Evolutionary conservation across 2,888 invertebrate genomes (phyloP), one percentile per base, ranked within the genome.

Genomic region (Lottia scabra): DNA sequence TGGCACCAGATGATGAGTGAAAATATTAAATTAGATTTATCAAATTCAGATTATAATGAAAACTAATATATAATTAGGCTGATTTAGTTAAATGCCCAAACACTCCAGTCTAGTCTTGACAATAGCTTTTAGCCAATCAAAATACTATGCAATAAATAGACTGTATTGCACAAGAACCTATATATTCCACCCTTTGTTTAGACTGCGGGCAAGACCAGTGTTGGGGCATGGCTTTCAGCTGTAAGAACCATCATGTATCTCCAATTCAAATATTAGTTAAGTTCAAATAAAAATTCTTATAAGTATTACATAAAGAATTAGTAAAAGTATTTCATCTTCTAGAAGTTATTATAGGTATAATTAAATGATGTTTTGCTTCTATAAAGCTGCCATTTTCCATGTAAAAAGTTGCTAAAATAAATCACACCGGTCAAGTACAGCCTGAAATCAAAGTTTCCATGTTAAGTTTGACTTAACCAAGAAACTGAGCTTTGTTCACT

Each of bases 111-210:
- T 56, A 56, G 19, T 19, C 23, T 69, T 69, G 63, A 63, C 46
- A 69, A 63, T 63, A 69, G 68, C 68, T 69, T 69, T 63, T 69
- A 69, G 68, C 68, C 45, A 27, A 63, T 45, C 63, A 63, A 27
- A 69, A 45, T 63, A 69, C 68, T 69, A 69, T 69, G 68, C 68
- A 68, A 68, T 68, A 56, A 75, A 56, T 56, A 56, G 19, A 12
- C 56, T 23, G 56, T 56, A 56, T 56, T 56, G 56, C 56, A 56
- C 56, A 56, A 56, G 56, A 56, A 23, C 56, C 23, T 23, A 23
- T 56, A 56, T 23, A 56, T 13, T 19, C 23, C 23, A 23, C 56
- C 56, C 23, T 56, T 19, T 56, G 56, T 56, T 56, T 56, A 56
- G 56, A 56, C 56, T 56, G 56, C 23, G 56, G 56, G 19, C 23